Evolutionary conservation across 2,113 vertebrate genomes (phyloP).

Genomic region (Tretioscincus oriximinensis): DNA sequence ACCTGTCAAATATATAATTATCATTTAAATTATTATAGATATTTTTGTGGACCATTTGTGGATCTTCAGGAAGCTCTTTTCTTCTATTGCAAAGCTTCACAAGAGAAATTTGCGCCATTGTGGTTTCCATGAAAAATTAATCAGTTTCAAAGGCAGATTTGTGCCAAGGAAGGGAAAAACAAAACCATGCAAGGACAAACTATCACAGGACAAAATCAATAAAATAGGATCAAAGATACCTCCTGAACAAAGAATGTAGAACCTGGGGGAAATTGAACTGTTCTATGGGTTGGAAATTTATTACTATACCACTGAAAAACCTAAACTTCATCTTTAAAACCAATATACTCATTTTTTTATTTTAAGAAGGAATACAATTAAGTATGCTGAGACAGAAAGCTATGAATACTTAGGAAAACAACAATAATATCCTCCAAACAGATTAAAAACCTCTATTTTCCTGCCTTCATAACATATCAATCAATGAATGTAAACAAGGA

Average conservation of each 20-base stretch:
- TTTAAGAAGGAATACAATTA: background rate
- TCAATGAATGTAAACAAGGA: background rate
- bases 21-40: slow-evolving; percentile 43
- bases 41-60: slow-evolving; percentile 46
- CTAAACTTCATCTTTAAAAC: background rate
- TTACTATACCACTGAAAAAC: slow-evolving; percentile 1
- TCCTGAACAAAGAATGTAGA: background rate
- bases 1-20: slow-evolving; percentile 15
- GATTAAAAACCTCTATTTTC: too few relatives aligned
- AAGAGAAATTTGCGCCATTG: background rate
- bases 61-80: slow-evolving; percentile 31
- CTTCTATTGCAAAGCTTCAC: slow-evolving; percentile 16
- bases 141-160: slow-evolving; percentile 54
- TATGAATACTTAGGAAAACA: background rate
- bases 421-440: too few relatives aligned
- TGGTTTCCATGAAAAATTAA: slow-evolving; percentile 46
- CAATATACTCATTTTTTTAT: slow-evolving; percentile 19
- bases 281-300: background rate
- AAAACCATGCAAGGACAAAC: slow-evolving; percentile 60
- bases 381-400: background rate
- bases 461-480: too few relatives aligned
- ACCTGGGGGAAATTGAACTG: background rate
- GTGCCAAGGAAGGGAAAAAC: slow-evolving; percentile 3
- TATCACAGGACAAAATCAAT: slow-evolving; percentile 57
- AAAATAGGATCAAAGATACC: slow-evolving; percentile 33